Percentiles rank a stretch among this genome's conserved stretches.
These are phyloP conservation scores for Trypoxylus dichotomus DNA, from an alignment of 1,140 invertebrate genomes.

Conservation along the genomic window DNA sequence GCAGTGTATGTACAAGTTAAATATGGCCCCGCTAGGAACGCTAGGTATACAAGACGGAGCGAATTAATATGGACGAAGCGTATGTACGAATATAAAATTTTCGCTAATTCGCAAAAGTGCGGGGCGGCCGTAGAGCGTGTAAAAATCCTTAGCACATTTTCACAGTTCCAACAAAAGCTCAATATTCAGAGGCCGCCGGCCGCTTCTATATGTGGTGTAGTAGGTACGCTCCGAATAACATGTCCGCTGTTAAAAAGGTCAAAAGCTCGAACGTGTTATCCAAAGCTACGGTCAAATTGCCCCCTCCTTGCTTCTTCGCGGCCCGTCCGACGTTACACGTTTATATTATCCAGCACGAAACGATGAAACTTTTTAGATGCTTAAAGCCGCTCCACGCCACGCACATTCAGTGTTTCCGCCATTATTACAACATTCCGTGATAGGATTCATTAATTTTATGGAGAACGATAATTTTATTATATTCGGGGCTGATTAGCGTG, in stretches of 20 bases:
- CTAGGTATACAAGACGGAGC: neutral
- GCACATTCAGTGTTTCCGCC: neutral
- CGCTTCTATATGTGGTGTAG: neutral
- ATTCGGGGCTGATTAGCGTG: no score
- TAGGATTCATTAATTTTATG: neutral
- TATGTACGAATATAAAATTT: neutral
- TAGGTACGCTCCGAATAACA: neutral
- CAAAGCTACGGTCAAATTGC: neutral
- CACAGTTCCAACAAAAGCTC: slow-evolving; percentile 1
- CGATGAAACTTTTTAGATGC: neutral
- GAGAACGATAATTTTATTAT: neutral
- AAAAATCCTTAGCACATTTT: slow-evolving; percentile 1
- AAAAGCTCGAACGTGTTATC: neutral
- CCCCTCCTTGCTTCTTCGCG: neutral
- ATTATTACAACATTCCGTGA: neutral
- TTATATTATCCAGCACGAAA: neutral
- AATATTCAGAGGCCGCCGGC: neutral
- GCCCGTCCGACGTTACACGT: neutral
- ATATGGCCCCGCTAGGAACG: neutral
- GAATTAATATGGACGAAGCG: neutral
- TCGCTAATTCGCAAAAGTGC: neutral
- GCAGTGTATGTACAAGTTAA: neutral
- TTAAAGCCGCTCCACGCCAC: neutral
- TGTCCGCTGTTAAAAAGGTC: neutral
- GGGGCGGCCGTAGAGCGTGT: neutral